phyloP scores from a whole-genome alignment of 2,888 invertebrate genomes.

The Entomobrya multifasciata region DNA sequence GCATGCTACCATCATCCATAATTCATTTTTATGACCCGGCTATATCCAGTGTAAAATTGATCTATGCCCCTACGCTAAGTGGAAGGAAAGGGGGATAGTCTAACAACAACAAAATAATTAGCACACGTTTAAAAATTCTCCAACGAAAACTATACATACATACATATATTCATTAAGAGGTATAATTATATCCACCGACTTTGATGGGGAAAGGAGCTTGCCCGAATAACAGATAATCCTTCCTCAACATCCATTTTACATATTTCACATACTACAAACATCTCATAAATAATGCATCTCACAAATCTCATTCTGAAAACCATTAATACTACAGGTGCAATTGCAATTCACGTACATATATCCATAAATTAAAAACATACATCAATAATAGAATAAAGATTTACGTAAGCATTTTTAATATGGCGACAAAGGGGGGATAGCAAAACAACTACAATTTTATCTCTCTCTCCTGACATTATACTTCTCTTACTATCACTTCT shows the following conservation, averaged over 20 bases:
- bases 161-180: not conserved
- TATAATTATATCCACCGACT: not conserved
- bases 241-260: constrained; percentile 64
- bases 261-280: constrained; percentile 40
- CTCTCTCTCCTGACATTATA: not conserved
- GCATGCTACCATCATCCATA: constrained; percentile 39
- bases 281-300: constrained; percentile 58
- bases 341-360: constrained; percentile 61
- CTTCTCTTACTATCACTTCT: not conserved
- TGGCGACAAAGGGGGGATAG: not conserved
- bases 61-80: constrained; percentile 35
- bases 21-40: constrained; percentile 48
- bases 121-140: constrained; percentile 61
- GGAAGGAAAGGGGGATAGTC: constrained; percentile 38
- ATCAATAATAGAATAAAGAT: constrained; percentile 19
- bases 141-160: not conserved
- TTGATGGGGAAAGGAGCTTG: constrained; percentile 54
- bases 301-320: constrained; percentile 27
- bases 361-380: constrained; percentile 35
- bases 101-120: constrained; percentile 69
- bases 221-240: constrained; percentile 70
- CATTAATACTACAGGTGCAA: constrained; percentile 60
- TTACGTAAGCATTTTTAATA: constrained; percentile 39
- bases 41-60: constrained; percentile 51
- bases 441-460: no score